Base-by-base conservation (phyloP, 2,797 vertebrate species). In the Naso thynnoides region DNA sequence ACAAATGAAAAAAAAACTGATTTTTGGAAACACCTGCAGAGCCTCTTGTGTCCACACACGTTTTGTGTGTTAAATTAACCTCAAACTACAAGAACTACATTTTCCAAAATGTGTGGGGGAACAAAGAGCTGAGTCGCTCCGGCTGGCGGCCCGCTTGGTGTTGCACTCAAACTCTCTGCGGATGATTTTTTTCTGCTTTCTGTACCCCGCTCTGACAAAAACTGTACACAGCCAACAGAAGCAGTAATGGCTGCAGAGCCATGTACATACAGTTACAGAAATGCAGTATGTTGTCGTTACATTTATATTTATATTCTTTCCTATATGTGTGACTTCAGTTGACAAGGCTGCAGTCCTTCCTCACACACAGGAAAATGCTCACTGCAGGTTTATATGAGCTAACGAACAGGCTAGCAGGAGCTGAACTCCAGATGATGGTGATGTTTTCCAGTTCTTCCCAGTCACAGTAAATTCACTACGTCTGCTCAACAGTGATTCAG, bases 111-210 rank as follows among this genome's bases (percentile, higher is more conserved):
- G 4, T 21, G 54, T 70, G 66, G 38, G 45, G 24, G 45, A n/a
- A 52, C 49, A 49, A 52, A 11, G 29, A 1, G 4, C 18, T 8
- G 3, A 3, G 29, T 47, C 45, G 52, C 52, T 33, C 78, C 49
- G 44, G 55, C 83, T 83, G 82, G 74, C 82, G 82, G 76, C 67
- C n/a, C 59, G 56, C 15, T 61, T 44, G 21, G 63, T 6, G 47
- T 77, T 41, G 42, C 42, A 54, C 23, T 36, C 38, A 78, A 86
- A 85, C 82, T 75, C 66, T 68, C 68, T 82, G 81, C 8, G 8
- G 60, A 61, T 76, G 87, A 88, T 83, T 88, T 83, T 64, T 64
- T 68, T 70, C 79, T 69, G 65, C 72, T 61, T 77, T 50, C 45
- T 11, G 62, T 48, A 6, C 57, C 72, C 73, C 29, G 33, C 79